A percentile compares a stretch with the other conserved stretches of the same genome.
Evolutionary conservation across 2,797 vertebrate species (phyloP).

Genomic region (Bradypus variegatus): DNA sequence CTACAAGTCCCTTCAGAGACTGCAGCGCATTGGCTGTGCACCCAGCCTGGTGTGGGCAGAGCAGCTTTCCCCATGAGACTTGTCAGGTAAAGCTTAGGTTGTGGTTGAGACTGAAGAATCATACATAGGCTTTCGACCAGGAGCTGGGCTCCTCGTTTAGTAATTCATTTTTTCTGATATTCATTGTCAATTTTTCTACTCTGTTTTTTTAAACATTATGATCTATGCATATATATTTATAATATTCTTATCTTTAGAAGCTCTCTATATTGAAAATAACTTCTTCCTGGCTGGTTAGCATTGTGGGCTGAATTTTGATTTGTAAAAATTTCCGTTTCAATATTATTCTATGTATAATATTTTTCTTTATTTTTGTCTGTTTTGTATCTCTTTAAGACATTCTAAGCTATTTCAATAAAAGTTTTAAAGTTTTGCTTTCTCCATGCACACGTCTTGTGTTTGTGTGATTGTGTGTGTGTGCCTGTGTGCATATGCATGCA

Average conservation of each 20-base stretch:
- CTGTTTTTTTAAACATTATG: neutral
- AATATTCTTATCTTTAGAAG: neutral
- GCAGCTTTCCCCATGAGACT: too few relatives aligned
- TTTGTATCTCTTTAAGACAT: neutral
- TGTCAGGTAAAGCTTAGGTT: too few relatives aligned
- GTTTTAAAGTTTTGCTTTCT: neutral
- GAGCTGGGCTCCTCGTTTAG: too few relatives aligned
- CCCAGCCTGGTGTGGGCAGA: too few relatives aligned
- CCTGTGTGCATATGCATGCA: neutral
- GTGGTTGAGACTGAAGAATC: too few relatives aligned
- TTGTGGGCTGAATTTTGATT: neutral
- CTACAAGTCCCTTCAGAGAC: too few relatives aligned
- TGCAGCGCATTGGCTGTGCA: too few relatives aligned
- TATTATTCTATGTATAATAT: neutral
- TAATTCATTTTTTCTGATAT: neutral
- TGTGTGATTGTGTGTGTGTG: neutral
- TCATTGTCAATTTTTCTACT: neutral
- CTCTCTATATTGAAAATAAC: neutral
- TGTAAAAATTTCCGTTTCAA: neutral
- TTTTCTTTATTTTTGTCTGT: neutral
- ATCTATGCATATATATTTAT: neutral
- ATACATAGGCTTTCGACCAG: too few relatives aligned
- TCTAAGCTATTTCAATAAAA: neutral
- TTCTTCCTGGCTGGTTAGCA: neutral
- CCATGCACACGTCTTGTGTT: neutral